These are phyloP conservation scores for Bhutanitis thaidina DNA, from an alignment of 2,888 invertebrate species.

Conservation along the genomic window DNA sequence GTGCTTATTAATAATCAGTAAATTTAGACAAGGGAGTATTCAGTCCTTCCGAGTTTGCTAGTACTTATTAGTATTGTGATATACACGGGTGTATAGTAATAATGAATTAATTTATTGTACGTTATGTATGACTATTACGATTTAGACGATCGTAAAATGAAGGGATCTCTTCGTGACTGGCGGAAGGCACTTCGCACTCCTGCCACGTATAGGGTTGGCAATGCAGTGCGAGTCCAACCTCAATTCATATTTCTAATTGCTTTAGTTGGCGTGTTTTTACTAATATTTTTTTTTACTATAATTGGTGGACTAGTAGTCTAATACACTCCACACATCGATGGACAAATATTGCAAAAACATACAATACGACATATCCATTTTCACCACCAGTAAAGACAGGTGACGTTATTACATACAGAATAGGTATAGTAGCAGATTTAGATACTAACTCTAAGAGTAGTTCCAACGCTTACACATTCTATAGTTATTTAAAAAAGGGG, in stretches of 20 bases:
- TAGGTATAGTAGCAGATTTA: conserved; percentile 96
- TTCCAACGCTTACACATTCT: conserved; percentile 85
- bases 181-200: conserved; percentile 92
- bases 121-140: conserved; percentile 72
- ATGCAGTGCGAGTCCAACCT: conserved; percentile 91
- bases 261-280: conserved; percentile 82
- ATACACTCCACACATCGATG: conserved; percentile 44
- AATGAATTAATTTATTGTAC: conserved; percentile 44
- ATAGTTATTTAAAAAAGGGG: conserved; percentile 91
- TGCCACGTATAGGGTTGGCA: conserved; percentile 92
- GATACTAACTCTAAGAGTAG: conserved; percentile 91
- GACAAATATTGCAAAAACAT: conserved; percentile 60
- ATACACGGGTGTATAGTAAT: conserved; percentile 25
- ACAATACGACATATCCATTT: conserved; percentile 93
- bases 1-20: background rate
- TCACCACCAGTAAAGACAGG: conserved; percentile 83
- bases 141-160: conserved; percentile 69
- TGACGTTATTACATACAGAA: conserved; percentile 84
- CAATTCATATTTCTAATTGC: conserved; percentile 86
- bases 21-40: background rate
- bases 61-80: too few relatives aligned
- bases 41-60: background rate
- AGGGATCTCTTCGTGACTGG: conserved; percentile 87
- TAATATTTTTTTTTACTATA: conserved; percentile 85
- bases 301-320: conserved; percentile 56